These are phyloP conservation scores for Carassius auratus DNA, from an alignment of 2,113 vertebrate genomes.

Conservation along the genomic window DNA sequence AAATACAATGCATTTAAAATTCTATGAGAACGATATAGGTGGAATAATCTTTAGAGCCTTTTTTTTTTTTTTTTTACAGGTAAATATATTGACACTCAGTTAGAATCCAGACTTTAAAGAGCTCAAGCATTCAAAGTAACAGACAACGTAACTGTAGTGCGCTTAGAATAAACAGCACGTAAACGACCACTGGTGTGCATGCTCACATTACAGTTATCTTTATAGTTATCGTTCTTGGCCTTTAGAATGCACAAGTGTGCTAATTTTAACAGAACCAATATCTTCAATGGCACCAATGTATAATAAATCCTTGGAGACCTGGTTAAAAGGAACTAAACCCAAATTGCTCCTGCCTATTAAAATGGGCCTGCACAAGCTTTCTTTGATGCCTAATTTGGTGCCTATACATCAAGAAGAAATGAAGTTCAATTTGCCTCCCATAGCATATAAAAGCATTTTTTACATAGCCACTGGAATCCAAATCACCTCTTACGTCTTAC, in stretches of 20 bases:
- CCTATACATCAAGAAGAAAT: conserved; percentile 36
- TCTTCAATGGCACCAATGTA: conserved; percentile 38
- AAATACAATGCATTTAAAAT: no score
- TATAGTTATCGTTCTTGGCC: neutral
- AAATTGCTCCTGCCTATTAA: conserved; percentile 40
- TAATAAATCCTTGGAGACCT: conserved; percentile 40
- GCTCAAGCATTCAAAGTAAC: no score
- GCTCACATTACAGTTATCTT: no score
- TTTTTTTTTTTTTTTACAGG: no score
- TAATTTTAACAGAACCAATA: conserved; percentile 19
- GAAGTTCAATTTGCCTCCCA: conserved; percentile 38
- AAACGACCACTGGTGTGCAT: no score
- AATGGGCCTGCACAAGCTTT: conserved; percentile 26
- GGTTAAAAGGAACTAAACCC: conserved; percentile 29
- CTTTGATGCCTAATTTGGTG: conserved; percentile 52
- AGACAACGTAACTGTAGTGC: no score
- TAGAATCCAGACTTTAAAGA: no score
- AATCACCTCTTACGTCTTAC: conserved; percentile 22
- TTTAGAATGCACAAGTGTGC: neutral
- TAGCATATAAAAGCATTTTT: conserved; percentile 44
- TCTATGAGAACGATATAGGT: no score
- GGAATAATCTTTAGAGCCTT: no score
- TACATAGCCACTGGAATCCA: conserved; percentile 38
- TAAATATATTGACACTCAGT: no score
- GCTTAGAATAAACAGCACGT: no score